Percentiles rank a stretch among this genome's conserved stretches.
Evolutionary conservation across 2,113 vertebrate species (phyloP).

Genomic region (Cichladusa arquata): DNA sequence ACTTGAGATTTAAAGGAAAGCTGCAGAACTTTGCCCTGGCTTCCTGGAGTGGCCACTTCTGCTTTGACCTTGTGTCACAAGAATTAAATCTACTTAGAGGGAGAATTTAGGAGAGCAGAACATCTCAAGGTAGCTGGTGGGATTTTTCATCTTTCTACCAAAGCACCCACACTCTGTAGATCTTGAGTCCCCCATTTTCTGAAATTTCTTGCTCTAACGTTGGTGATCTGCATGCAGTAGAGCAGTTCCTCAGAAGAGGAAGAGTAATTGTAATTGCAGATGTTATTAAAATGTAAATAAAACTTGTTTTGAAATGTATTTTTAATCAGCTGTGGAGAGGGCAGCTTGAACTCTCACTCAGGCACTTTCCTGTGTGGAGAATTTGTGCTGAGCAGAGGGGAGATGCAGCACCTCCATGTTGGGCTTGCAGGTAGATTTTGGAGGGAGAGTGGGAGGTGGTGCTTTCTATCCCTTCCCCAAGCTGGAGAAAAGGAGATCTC

Average conservation of each 20-base stretch:
- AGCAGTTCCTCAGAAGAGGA: constrained; percentile 2
- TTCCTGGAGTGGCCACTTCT: neutral
- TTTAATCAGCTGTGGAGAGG: constrained; percentile 56
- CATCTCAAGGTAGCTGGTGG: neutral
- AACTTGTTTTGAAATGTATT: constrained; percentile 32
- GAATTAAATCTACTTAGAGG: neutral
- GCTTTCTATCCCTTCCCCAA: neutral
- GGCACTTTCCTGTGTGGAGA: neutral
- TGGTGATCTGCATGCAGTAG: constrained; percentile 50
- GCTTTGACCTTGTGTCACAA: neutral
- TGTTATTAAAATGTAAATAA: constrained; percentile 71
- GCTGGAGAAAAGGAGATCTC: neutral
- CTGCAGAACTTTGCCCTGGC: neutral
- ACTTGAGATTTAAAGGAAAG: neutral
- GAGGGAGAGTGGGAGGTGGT: neutral
- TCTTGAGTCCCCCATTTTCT: neutral
- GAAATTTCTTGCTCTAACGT: neutral
- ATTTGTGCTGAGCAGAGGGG: neutral
- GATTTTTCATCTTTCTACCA: neutral
- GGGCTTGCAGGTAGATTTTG: neutral
- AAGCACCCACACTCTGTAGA: neutral
- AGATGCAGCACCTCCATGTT: rapidly evolving
- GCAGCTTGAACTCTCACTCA: neutral
- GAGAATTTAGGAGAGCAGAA: neutral
- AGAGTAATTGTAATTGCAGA: constrained; percentile 67